Percentiles rank a stretch among this genome's conserved stretches.
Evolutionary conservation across 2,888 invertebrate genomes (phyloP).

Genomic region (Drosophila suboccidentalis): DNA sequence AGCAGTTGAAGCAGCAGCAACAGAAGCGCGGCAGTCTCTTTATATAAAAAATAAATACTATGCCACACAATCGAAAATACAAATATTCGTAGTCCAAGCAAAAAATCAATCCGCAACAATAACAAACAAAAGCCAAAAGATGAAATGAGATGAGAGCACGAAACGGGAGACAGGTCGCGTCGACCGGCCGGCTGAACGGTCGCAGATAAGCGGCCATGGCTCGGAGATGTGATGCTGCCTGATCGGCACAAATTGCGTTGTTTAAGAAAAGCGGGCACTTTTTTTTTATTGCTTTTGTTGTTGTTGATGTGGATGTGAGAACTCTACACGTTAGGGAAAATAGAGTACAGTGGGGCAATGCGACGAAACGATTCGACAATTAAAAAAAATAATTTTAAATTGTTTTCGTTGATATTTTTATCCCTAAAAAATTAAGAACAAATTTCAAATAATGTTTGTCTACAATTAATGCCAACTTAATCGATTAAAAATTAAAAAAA

Average conservation of each 20-base stretch:
- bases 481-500: too few relatives aligned
- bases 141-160: slow-evolving; percentile 22
- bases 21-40: slow-evolving; percentile 18
- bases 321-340: slow-evolving; percentile 17
- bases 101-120: slow-evolving; percentile 55
- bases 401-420: too few relatives aligned
- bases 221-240: slow-evolving; percentile 38
- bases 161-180: slow-evolving; percentile 41
- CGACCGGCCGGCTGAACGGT: slow-evolving; percentile 12
- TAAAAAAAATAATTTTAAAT: too few relatives aligned
- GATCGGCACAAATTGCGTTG: slow-evolving; percentile 63
- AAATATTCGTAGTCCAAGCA: slow-evolving; percentile 50
- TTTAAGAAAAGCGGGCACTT: slow-evolving; percentile 36
- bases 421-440: too few relatives aligned
- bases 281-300: slow-evolving; percentile 21
- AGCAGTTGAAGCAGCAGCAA: slow-evolving; percentile 1
- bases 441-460: too few relatives aligned
- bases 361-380: background rate
- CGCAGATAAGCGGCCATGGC: slow-evolving; percentile 43
- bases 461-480: too few relatives aligned
- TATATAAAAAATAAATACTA: slow-evolving; percentile 40
- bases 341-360: slow-evolving; percentile 16
- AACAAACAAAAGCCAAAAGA: slow-evolving; percentile 47
- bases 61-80: slow-evolving; percentile 51
- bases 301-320: slow-evolving; percentile 16